Percentiles rank a stretch among this genome's conserved stretches.
Evolutionary conservation across 2,888 invertebrate genomes (phyloP).

Genomic region (Acanthosoma haemorrhoidale): DNA sequence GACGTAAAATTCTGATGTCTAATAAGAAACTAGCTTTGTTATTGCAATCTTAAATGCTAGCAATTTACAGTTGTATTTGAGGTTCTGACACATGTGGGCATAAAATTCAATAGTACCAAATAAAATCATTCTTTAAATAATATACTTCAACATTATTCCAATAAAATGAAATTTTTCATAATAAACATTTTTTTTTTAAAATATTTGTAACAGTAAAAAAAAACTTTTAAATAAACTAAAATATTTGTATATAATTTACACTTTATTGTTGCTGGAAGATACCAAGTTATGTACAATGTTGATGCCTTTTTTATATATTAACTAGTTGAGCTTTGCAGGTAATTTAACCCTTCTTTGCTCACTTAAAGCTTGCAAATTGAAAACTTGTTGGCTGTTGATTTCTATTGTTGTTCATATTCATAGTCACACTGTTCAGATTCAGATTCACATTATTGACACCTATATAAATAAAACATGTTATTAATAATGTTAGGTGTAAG

Average conservation of each 20-base stretch:
- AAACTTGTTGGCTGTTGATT: slow-evolving; percentile 22
- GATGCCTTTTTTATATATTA: slow-evolving; percentile 17
- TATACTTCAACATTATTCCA: background rate
- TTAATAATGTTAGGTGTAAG: too few species aligned
- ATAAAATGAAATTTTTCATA: background rate
- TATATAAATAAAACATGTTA: slow-evolving; percentile 4
- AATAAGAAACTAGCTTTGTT: background rate
- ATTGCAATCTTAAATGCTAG: background rate
- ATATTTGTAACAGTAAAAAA: background rate
- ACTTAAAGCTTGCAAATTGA: slow-evolving; percentile 27
- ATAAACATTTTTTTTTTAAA: background rate
- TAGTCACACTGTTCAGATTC: background rate
- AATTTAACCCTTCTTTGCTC: background rate
- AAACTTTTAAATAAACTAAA: background rate
- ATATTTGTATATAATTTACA: background rate
- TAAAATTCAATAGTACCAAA: background rate
- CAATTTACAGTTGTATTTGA: too few species aligned
- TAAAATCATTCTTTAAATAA: slow-evolving; percentile 3
- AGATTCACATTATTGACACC: slow-evolving; percentile 22
- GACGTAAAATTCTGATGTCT: too few species aligned
- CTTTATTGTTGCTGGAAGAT: slow-evolving; percentile 15
- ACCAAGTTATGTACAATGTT: slow-evolving; percentile 25
- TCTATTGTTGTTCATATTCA: slow-evolving; percentile 12
- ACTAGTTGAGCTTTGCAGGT: slow-evolving; percentile 22
- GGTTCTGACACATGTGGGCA: background rate